Evolutionary conservation across 2,888 invertebrate species (phyloP), one percentile per base, ranked within the genome.

Genomic region (Apamea epomidion): DNA sequence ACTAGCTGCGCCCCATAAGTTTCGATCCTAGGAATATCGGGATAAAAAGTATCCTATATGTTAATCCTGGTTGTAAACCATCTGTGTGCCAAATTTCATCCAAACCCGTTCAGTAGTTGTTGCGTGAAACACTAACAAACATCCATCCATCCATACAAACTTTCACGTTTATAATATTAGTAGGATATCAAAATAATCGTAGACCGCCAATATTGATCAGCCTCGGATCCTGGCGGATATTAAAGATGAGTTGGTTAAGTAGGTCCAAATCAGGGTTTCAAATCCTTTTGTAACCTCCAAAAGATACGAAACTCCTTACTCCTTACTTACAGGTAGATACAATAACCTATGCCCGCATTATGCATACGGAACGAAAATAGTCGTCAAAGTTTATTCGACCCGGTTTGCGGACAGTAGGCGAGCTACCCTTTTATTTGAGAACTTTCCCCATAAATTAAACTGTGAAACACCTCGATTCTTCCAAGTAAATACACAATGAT

Each of bases 381-480:
- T 89, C 86, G 82, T 82, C 88, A 85, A 90, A 92, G 90, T 92
- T 92, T 90, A 88, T 89, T 88, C 87, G 84, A 79, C 60, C 87
- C 75, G 84, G 87, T 91, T 91, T 87, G 91, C 88, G 89, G 89
- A 87, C 86, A 86, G 85, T 70, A 80, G 80, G 89, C 88, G 82
- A 87, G 89, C 82, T 87, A 89, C 92, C 91, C 93, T 92, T 93
- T 92, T 91, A 92, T 91, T 90, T 83, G 91, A 87, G 90, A 93
- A 93, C 89, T 93, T 93, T 84, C 74, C 87, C 85, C 93, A 91
- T 93, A 92, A 93, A 93, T 93, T 92, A 90, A 89, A 91, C 87
- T 81, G 83, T 60, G 82, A 76, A 90, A 88, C 85, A 90, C 90
- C 88, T 89, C 87, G 80, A 80, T 84, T 85, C 84, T 89, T 83